Percentiles rank a stretch among this genome's conserved stretches.
phyloP scores from a whole-genome alignment of 2,113 vertebrate species.

The Pantherophis guttatus region DNA sequence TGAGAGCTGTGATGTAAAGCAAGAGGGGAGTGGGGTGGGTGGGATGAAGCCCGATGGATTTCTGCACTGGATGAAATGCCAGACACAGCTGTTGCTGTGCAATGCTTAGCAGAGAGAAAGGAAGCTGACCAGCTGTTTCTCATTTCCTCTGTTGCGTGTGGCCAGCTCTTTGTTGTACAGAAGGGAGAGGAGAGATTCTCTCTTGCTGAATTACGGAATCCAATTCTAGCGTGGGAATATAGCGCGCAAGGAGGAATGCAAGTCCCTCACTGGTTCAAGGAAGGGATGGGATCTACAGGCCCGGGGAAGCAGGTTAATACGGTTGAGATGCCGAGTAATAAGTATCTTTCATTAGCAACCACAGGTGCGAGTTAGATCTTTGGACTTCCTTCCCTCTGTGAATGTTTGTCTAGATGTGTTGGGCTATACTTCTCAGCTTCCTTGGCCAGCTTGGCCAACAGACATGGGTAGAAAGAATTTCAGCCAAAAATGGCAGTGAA shows the following conservation, averaged over 20 bases:
- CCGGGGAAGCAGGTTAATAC: not conserved
- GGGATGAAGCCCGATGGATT: conserved; percentile 55
- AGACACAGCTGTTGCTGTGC: conserved; percentile 58
- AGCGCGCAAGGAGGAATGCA: conserved; percentile 1
- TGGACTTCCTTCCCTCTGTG: not conserved
- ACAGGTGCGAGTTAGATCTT: not conserved
- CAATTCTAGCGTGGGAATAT: conserved; percentile 60
- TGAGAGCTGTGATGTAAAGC: conserved; percentile 48
- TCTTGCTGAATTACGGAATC: conserved; percentile 46
- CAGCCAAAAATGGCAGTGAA: not conserved
- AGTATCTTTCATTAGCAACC: not conserved
- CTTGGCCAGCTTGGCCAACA: not conserved
- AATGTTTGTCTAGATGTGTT: not conserved
- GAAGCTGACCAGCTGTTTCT: conserved; percentile 62
- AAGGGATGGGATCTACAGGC: conserved; percentile 15
- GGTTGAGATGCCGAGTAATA: conserved; percentile 2
- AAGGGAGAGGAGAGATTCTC: conserved; percentile 28
- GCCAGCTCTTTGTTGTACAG: conserved; percentile 59
- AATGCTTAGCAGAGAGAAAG: conserved; percentile 52
- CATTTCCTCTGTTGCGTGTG: conserved; percentile 70
- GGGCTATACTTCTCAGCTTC: not conserved
- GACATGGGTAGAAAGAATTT: not conserved
- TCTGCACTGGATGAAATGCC: conserved; percentile 58
- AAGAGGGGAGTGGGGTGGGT: not conserved
- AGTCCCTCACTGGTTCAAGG: conserved; percentile 42